A percentile compares a stretch with the other conserved stretches of the same genome.
Evolutionary conservation across 35 echinoderm and acorn worm species (phyloP).

Genomic region (Diadema setosum): DNA sequence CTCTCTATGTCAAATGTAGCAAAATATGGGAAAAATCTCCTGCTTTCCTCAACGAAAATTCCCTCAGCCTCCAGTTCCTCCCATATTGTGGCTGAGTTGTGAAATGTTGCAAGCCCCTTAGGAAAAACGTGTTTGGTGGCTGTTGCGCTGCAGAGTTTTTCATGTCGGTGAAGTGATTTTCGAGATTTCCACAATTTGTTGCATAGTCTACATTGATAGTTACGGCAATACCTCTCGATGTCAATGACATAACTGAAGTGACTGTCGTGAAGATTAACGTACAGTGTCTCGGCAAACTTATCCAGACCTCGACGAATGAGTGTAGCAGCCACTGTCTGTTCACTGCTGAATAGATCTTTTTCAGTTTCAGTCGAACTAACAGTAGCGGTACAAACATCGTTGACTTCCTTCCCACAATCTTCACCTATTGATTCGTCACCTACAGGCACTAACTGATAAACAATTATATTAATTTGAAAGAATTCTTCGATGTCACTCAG

Average conservation of each 20-base stretch:
- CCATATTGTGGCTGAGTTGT: background rate
- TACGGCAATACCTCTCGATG: conserved; percentile 21
- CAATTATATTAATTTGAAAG: background rate
- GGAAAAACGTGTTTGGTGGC: conserved; percentile 25
- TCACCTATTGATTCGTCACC: too few species aligned
- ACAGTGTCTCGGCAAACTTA: conserved; percentile 11
- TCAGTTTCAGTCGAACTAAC: background rate
- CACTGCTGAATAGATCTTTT: background rate
- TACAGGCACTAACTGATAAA: background rate
- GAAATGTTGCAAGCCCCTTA: background rate
- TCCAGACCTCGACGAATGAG: conserved; percentile 15
- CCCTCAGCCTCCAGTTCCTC: background rate
- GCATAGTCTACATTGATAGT: conserved; percentile 14
- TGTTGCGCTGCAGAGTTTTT: background rate
- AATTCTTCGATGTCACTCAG: background rate
- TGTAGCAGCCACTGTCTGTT: background rate
- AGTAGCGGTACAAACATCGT: background rate
- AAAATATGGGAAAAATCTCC: background rate
- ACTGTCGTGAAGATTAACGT: conserved; percentile 21
- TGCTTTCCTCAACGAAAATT: background rate
- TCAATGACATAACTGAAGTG: conserved; percentile 65
- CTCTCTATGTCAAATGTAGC: conserved; percentile 36
- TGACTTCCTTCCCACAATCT: too few species aligned
- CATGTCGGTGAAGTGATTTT: conserved; percentile 8
- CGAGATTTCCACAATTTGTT: background rate